Evolutionary conservation across 1,140 invertebrate genomes (phyloP).

Genomic region (Pogonomyrmex barbatus): DNA sequence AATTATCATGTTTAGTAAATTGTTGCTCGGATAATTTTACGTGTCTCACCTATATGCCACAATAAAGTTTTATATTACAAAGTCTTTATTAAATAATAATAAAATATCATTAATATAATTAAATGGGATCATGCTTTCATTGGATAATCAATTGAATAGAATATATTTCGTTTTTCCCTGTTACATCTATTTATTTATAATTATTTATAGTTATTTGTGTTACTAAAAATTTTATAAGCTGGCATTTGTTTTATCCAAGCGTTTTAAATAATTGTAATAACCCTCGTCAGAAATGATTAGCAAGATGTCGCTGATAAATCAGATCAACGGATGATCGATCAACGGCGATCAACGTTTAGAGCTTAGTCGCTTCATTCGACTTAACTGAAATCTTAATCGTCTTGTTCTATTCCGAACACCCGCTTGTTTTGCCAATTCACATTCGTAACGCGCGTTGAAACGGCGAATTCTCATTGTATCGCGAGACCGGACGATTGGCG

Average conservation of each 20-base stretch:
- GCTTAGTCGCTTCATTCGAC: background rate
- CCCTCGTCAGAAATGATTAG: too few species aligned
- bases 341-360: background rate
- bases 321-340: too few species aligned
- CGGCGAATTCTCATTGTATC: background rate
- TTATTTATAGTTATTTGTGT: too few species aligned
- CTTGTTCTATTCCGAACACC: background rate
- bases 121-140: background rate
- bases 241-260: background rate
- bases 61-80: too few species aligned
- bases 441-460: background rate
- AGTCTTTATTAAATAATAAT: background rate
- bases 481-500: background rate
- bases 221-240: background rate
- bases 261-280: background rate
- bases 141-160: background rate
- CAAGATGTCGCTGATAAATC: too few species aligned
- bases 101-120: constrained; percentile 15
- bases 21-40: background rate
- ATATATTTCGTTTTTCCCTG: background rate
- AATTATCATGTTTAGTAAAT: background rate
- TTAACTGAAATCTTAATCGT: background rate
- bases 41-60: background rate
- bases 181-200: background rate
- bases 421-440: background rate